Percentiles rank a stretch among this genome's conserved stretches.
Conservation (phyloP, 2,113 vertebrate species). For the Dipodomys merriami region DNA sequence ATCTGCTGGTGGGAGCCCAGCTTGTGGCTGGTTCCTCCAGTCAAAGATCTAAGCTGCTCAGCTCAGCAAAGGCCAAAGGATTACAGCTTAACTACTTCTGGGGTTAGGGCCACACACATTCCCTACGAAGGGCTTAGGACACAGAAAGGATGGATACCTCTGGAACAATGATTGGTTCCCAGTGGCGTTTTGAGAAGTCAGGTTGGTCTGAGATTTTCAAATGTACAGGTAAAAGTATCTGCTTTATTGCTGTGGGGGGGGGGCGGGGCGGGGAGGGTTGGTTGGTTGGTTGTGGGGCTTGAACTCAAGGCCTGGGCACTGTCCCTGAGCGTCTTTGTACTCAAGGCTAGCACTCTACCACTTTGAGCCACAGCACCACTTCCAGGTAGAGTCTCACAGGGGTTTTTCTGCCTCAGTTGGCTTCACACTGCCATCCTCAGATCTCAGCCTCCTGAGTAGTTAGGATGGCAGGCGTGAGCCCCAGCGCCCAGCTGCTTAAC, state of each 20-base stretch:
- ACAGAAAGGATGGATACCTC: neutral
- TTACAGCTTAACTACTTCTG: neutral
- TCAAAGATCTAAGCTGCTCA: neutral
- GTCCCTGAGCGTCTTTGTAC: too few species aligned
- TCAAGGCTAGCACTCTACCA: too few species aligned
- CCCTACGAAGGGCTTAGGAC: neutral
- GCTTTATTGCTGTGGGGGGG: neutral
- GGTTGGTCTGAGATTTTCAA: neutral
- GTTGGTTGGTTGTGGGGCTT: too few species aligned
- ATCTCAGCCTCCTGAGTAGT: too few species aligned
- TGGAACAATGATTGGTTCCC: neutral
- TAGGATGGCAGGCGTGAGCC: too few species aligned
- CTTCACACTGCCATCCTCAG: too few species aligned
- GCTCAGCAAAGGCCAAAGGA: neutral
- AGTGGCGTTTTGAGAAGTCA: neutral
- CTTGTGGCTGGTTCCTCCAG: neutral
- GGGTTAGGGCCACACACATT: neutral
- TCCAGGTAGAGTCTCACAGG: too few species aligned
- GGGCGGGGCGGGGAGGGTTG: neutral
- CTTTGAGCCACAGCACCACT: too few species aligned
- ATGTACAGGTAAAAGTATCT: accelerated
- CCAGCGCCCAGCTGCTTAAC: too few species aligned
- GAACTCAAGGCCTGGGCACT: too few species aligned
- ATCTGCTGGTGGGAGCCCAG: neutral
- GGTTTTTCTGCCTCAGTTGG: too few species aligned